These are phyloP conservation scores for Baccha elongata DNA, from an alignment of 2,888 invertebrate species.

Conservation along the genomic window DNA sequence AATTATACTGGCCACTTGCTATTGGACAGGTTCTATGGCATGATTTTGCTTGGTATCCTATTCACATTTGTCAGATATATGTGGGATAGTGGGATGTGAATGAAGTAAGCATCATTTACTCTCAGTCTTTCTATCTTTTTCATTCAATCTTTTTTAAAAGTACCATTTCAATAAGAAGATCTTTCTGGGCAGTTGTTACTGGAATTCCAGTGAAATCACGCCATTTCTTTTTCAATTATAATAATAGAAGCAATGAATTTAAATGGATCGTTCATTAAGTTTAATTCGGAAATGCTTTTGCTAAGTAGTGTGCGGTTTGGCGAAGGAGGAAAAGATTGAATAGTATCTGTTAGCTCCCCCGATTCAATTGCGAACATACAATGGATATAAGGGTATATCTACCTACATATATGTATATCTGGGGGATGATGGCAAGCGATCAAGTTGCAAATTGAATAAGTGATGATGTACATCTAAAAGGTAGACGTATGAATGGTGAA, in stretches of 20 bases:
- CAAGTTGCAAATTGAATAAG: constrained; percentile 65
- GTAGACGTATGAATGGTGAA: background rate
- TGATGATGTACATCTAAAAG: constrained; percentile 16
- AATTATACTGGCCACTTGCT: constrained; percentile 11
- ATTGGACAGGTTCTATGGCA: constrained; percentile 53
- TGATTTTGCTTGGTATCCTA: constrained; percentile 30
- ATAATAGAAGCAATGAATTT: constrained; percentile 36
- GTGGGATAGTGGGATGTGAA: constrained; percentile 13
- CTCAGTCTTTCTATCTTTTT: constrained; percentile 4
- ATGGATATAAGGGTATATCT: background rate
- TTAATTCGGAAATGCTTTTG: constrained; percentile 50
- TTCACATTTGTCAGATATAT: too few relatives aligned
- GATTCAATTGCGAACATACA: constrained; percentile 31
- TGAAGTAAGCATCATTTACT: background rate
- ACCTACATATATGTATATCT: too few relatives aligned
- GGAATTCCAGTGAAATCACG: constrained; percentile 43
- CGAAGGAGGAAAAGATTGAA: constrained; percentile 6
- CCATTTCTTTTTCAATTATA: constrained; percentile 56
- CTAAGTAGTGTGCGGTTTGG: constrained; percentile 5
- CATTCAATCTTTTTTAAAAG: constrained; percentile 22
- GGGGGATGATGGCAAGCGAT: constrained; percentile 36
- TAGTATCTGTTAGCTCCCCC: constrained; percentile 13
- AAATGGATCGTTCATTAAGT: constrained; percentile 58
- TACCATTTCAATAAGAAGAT: background rate
- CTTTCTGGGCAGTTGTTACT: constrained; percentile 16